Evolutionary conservation across 1,140 invertebrate species (phyloP), one percentile per base, ranked within the genome.

Genomic region (Heliconius eleuchia): DNA sequence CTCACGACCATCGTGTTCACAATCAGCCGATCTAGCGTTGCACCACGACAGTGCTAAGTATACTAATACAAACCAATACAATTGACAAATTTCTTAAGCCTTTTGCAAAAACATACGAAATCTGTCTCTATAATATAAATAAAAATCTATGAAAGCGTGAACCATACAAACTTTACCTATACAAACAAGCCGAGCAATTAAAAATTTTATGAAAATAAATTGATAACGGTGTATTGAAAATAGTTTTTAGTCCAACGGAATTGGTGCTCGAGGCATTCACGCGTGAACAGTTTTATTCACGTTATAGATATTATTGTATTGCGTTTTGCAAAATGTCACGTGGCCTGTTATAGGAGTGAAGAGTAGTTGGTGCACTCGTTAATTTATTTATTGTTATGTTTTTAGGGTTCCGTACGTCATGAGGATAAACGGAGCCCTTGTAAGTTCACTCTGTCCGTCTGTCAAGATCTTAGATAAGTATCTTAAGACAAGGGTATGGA

Each of bases 121-220:
- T 66, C 13, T 66, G 1, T 66, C 50, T 19, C 16, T 52, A 19
- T 52, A 52, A 52, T 52, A 52, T 6, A 52, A 52, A 52, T 2
- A 19, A 46, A 7, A 2, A 19, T 52, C n/a, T 27, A 30, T 66
- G 27, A 27, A 30, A 27, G 23, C 1, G 23, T 66, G 11, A 16
- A 66, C 27, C 27, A 27, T 30, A 30, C 9, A 27, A 66, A 16
- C 27, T 27, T 66, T 30, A 66, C 23, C 11, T 30, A 66, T 30
- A 66, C 13, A 66, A 66, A 66, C 60, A 66, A 66, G 19, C 27
- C 27, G 30, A 66, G 27, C 60, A 66, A 66, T 66, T 66, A 66
- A 66, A 42, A 66, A 30, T 66, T 66, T 66, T 66, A 66, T 66
- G 60, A 66, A 66, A 66, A 66, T 23, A 66, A 30, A 66, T 66